These are phyloP conservation scores for Mastigias papua DNA, from an alignment of 30 jellyfish, hydroid and myxozoan species.

Conservation along the genomic window DNA sequence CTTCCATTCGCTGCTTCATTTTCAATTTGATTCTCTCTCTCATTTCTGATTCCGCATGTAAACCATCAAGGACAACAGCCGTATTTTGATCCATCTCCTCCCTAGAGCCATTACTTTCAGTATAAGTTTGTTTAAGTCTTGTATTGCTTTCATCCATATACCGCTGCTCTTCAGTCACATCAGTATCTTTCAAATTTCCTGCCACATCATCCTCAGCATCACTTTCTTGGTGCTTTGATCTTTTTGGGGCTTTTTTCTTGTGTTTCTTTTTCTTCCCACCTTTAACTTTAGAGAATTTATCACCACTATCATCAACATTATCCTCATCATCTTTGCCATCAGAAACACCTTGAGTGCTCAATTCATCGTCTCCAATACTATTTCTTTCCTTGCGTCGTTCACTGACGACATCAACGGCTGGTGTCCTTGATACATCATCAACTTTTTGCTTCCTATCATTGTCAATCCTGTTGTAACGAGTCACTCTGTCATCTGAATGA, in stretches of 20 bases:
- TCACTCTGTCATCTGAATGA: conserved; percentile 2
- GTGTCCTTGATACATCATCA: background rate
- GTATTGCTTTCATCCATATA: too few species aligned
- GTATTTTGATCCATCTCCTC: background rate
- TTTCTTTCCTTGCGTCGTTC: background rate
- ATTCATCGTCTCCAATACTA: background rate
- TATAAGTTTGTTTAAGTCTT: too few species aligned
- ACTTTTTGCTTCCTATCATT: background rate
- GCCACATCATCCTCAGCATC: background rate
- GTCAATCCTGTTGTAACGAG: background rate
- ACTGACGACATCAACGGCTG: background rate
- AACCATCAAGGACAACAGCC: background rate
- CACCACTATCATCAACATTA: background rate
- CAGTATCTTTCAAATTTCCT: background rate
- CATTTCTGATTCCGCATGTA: conserved; percentile 36
- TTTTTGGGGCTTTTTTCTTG: conserved; percentile 13
- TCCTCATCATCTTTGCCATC: background rate
- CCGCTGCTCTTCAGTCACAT: too few species aligned
- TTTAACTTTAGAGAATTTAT: background rate
- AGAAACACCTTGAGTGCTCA: background rate
- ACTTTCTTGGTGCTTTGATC: conserved; percentile 4
- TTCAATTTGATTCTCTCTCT: conserved; percentile 52
- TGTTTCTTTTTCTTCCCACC: conserved; percentile 25
- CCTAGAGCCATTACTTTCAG: background rate
- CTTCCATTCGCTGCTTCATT: conserved; percentile 36